phyloP scores from a whole-genome alignment of 2,888 invertebrate genomes.

The Flexamia atlantica region DNA sequence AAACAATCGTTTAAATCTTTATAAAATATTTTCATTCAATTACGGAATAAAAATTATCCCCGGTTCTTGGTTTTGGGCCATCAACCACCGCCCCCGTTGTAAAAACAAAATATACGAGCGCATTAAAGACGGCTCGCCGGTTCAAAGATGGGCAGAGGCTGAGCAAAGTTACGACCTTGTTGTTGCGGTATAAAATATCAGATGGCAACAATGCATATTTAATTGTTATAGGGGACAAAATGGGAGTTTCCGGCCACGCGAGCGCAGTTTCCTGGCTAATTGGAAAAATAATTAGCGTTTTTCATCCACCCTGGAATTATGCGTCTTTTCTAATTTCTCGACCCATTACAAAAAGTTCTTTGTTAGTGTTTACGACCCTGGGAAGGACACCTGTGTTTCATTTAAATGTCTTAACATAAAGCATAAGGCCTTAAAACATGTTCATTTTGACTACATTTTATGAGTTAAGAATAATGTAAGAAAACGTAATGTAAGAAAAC shows the following conservation, averaged over 20 bases:
- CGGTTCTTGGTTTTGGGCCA: constrained; percentile 53
- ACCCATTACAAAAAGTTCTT: constrained; percentile 16
- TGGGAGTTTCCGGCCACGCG: not conserved
- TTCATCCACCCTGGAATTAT: not conserved
- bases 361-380: not conserved
- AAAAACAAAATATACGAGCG: constrained; percentile 57
- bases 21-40: constrained; percentile 60
- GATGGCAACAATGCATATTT: constrained; percentile 47
- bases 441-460: too few relatives aligned
- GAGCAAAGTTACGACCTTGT: constrained; percentile 50
- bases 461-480: too few relatives aligned
- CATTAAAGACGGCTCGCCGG: constrained; percentile 50
- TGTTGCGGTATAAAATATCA: constrained; percentile 52
- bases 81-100: constrained; percentile 42
- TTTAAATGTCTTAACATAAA: too few relatives aligned
- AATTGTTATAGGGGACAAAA: constrained; percentile 42
- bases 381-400: not conserved
- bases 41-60: constrained; percentile 59
- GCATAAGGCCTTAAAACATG: too few relatives aligned
- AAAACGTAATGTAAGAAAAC: too few relatives aligned
- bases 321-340: constrained; percentile 23
- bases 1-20: constrained; percentile 27
- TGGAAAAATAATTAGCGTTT: constrained; percentile 47
- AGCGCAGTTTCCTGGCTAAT: not conserved
- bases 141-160: constrained; percentile 50